Evolutionary conservation across 1,140 invertebrate species (phyloP), one percentile per base, ranked within the genome.

Genomic region (Coelopa frigida): DNA sequence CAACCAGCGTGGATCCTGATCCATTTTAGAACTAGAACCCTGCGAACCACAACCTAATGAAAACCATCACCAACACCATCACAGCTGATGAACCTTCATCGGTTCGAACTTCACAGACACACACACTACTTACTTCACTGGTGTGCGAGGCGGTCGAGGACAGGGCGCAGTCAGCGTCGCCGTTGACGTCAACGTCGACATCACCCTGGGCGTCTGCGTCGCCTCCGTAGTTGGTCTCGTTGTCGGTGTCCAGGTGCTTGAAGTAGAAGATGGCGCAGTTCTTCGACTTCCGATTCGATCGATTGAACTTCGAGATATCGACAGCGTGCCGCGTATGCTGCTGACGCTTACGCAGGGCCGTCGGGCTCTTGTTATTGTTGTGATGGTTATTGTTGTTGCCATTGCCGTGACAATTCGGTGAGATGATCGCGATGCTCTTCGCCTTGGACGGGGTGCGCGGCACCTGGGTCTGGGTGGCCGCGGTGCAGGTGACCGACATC

Each of bases 211-310:
- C 49, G 24, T 51, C 39, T 21, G 40, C 46, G 18, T 24, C 48
- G 21, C 31, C 40, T 18, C 46, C 44, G 29, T 45, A 58, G 31
- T 57, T 67, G 20, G 58, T 63, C 49, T 89, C 86, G 1, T 85
- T 85, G 68, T 89, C 86, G 3, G 86, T 89, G 59, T 91, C 87
- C 59, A 79, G 74, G 65, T 90, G 87, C 67, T 81, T 85, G 66
- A 86, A 89, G 67, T 89, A 89, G 63, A 84, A 89, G 41, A 82
- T 86, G 47, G 80, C 87, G 57, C 79, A 81, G 60, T 89, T 87
- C 57, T 83, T 85, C 11, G 83, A 85, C 59, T 82, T 84, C 49
- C 84, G 72, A 68, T 86, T 82, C 2, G 82, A 82, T 29, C 81
- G 72, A 59, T 77, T 78, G 53, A 78, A 78, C 56, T 76, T 77